Evolutionary conservation across 2,113 vertebrate species (phyloP).

Genomic region (Hypomesus transpacificus): DNA sequence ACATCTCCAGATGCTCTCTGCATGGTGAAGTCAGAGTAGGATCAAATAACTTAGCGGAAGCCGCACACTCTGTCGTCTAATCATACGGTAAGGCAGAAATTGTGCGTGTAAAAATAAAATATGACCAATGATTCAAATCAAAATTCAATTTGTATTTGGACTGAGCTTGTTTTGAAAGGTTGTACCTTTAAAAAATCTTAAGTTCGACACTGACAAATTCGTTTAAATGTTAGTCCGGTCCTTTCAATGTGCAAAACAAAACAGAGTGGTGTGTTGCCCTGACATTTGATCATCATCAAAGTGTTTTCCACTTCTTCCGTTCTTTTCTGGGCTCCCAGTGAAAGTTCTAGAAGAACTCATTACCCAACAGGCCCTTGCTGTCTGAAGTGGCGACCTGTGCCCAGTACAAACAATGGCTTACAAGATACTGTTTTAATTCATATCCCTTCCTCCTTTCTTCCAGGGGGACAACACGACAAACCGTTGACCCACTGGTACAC

Average conservation of each 20-base stretch:
- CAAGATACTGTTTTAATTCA: slow-evolving; percentile 83
- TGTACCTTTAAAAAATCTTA: slow-evolving; percentile 14
- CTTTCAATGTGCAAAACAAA: slow-evolving; percentile 45
- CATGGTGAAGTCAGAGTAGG: neutral
- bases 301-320: slow-evolving; percentile 61
- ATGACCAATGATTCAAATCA: no score
- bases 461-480: slow-evolving; percentile 72
- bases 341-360: slow-evolving; percentile 63
- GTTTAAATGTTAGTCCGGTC: slow-evolving; percentile 41
- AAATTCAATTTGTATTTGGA: no score
- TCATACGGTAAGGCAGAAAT: neutral
- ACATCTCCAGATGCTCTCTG: neutral
- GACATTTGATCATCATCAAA: slow-evolving; percentile 68
- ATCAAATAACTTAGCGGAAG: neutral
- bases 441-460: slow-evolving; percentile 72
- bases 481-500: slow-evolving; percentile 75
- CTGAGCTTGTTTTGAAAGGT: slow-evolving; percentile 52
- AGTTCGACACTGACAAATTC: slow-evolving; percentile 60
- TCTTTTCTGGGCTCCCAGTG: slow-evolving; percentile 61
- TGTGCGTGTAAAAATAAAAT: no score
- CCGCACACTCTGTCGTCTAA: neutral
- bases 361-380: slow-evolving; percentile 60
- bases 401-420: slow-evolving; percentile 70
- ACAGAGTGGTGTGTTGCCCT: slow-evolving; percentile 51
- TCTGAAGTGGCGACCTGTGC: slow-evolving; percentile 71